Evolutionary conservation across 23 tunicate species (phyloP), one percentile per base, ranked within the genome.

Genomic region (Halocynthia roretzi): DNA sequence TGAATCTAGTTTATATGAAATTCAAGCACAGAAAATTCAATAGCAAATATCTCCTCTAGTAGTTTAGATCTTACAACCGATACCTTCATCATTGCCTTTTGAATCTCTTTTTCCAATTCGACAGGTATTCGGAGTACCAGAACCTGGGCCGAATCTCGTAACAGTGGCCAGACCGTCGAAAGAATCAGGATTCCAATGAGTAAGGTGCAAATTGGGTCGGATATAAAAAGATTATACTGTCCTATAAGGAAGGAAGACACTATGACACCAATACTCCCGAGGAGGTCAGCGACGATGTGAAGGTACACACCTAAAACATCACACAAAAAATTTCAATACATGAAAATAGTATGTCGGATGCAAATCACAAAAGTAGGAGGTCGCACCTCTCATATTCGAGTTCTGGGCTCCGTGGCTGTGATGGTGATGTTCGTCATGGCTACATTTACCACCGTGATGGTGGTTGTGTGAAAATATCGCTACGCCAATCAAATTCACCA

Each of bases 191-290:
- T 52, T 6, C 86, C 87, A 61, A 92, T 90, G 19, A 86, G 70
- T 11, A 92, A 60, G 7, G 98, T 92, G 72, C 98, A 86, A 57
- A 86, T 79, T 10, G 92, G 98, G 75, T 92, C 98, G 19, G 98
- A 91, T n/a, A 92, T 80, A 17, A 83, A 66, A 51, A 92, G 53
- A 5, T 85, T 64, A 81, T 80, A 92, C 31, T 80, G 64, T 40
- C 76, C 85, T 79, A 91, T 85, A 56, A 85, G 51, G 64, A 91
- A 85, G 15, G 97, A 78, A 18, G 98, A 92, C 6, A 82, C 67
- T 61, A 92, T 92, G 10, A 92, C 98, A 19, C 98, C 98, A 56
- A 92, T 80, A 63, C 98, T 92, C 0, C 98, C 98, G 51, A 92
- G 72, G 8, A 86, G 61, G 75, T 92, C 98, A n/a, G 98, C 92